Evolutionary conservation across 1,140 invertebrate species (phyloP).

Genomic region (Rhizoglyphus robini): DNA sequence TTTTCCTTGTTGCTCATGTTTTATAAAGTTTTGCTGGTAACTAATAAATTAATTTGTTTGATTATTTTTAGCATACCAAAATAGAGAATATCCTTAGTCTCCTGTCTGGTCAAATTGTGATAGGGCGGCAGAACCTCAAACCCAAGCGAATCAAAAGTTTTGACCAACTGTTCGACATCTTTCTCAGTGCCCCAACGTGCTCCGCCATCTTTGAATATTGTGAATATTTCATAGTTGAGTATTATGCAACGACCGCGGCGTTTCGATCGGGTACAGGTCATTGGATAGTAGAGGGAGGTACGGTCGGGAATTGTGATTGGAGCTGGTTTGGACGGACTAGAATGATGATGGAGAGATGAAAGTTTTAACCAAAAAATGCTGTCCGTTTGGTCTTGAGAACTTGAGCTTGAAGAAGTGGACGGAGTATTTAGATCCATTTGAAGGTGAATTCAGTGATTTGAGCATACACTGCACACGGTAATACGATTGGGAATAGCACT

Average conservation of each 20-base stretch:
- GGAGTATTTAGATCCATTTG: no score
- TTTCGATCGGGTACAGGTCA: not conserved
- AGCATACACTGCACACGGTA: no score
- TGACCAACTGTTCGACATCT: not conserved
- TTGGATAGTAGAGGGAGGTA: not conserved
- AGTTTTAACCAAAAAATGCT: no score
- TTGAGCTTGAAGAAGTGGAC: no score
- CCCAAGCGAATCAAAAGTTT: not conserved
- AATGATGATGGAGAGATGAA: no score
- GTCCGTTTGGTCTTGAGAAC: no score
- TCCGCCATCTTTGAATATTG: not conserved
- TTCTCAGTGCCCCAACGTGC: not conserved
- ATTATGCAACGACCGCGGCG: not conserved
- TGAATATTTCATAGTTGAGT: not conserved
- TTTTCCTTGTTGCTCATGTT: no score
- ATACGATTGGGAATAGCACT: no score
- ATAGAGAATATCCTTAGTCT: not conserved
- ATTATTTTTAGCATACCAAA: no score
- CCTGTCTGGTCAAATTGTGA: not conserved
- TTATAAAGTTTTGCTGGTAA: no score
- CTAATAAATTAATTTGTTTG: constrained; percentile 17
- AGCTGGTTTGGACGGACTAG: no score
- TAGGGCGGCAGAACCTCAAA: not conserved
- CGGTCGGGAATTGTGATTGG: not conserved
- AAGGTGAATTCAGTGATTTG: no score